Conservation (phyloP, 2,113 vertebrate genomes). For the Macquaria australasica region DNA sequence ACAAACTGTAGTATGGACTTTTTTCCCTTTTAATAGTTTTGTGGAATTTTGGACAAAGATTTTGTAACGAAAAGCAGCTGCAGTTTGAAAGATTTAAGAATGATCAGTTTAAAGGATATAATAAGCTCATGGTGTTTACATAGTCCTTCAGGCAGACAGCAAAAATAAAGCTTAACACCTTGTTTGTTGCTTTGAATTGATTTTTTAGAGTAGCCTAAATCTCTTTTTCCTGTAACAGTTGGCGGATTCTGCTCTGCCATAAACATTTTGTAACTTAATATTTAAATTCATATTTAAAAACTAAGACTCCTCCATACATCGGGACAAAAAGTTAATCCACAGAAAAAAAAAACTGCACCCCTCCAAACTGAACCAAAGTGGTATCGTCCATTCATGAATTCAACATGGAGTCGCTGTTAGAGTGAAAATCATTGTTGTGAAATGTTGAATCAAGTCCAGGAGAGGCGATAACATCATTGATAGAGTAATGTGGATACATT, state of each 20-base stretch:
- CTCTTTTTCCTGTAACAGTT: neutral
- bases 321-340: neutral
- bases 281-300: too few relatives aligned
- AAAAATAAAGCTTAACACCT: neutral
- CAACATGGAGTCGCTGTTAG: constrained; percentile 71
- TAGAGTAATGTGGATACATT: neutral
- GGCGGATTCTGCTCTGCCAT: neutral
- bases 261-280: too few relatives aligned
- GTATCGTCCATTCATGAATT: constrained; percentile 56
- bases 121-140: too few relatives aligned
- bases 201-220: too few relatives aligned
- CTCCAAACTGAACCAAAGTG: constrained; percentile 37
- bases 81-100: neutral
- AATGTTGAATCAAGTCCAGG: neutral
- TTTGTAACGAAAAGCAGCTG: neutral
- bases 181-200: neutral
- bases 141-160: neutral
- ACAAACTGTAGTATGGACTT: neutral
- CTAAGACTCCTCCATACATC: neutral
- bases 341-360: constrained; percentile 25
- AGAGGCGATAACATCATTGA: neutral
- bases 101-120: too few relatives aligned
- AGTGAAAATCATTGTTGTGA: neutral
- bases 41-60: neutral
- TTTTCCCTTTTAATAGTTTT: neutral